phyloP scores from a whole-genome alignment of 2,797 vertebrate genomes.

The Somateria mollissima region DNA sequence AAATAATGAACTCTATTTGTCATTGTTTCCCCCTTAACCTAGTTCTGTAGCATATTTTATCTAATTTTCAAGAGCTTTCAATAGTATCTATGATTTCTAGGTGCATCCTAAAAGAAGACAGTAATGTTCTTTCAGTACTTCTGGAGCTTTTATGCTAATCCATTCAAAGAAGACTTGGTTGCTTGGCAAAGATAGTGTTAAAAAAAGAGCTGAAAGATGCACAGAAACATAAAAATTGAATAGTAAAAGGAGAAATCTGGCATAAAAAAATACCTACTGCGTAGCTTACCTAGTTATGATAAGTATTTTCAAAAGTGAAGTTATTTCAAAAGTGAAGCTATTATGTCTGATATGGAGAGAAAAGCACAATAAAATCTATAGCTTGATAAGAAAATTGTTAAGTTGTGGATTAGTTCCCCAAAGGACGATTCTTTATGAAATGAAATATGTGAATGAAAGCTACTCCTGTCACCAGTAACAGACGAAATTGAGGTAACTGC shows the following conservation, averaged over 20 bases:
- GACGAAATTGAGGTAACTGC: not conserved
- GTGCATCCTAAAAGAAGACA: not conserved
- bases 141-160: not conserved
- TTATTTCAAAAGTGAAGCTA: too few relatives aligned
- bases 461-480: not conserved
- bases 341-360: not conserved
- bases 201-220: not conserved
- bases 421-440: not conserved
- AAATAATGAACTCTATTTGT: not conserved
- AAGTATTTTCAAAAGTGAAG: constrained; percentile 13
- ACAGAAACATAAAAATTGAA: not conserved
- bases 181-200: not conserved
- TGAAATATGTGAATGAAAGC: constrained; percentile 9
- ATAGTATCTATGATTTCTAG: not conserved
- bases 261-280: not conserved
- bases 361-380: constrained; percentile 27
- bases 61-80: not conserved
- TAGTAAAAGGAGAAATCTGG: not conserved
- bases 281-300: not conserved
- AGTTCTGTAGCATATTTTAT: not conserved
- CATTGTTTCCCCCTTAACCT: not conserved
- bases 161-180: not conserved
- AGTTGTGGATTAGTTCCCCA: not conserved
- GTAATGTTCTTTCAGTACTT: not conserved
- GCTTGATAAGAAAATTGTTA: constrained; percentile 35